These are phyloP conservation scores for Centropristis striata DNA, from an alignment of 2,113 vertebrate genomes.

Conservation along the genomic window DNA sequence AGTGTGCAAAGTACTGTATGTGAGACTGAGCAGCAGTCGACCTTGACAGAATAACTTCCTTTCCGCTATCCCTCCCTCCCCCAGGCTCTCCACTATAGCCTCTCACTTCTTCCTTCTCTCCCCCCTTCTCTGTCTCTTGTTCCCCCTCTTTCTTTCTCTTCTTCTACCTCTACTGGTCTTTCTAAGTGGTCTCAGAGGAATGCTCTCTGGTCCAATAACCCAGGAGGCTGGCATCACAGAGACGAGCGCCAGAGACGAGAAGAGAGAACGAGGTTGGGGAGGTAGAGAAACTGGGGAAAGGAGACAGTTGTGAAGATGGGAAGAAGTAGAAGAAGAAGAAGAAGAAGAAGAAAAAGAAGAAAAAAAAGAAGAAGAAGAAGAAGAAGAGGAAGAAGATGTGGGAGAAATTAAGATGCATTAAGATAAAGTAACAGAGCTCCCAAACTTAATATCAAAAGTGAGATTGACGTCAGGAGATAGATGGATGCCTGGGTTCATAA, in stretches of 20 bases:
- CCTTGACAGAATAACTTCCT: slow-evolving; percentile 84
- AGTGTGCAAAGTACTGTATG: slow-evolving; percentile 67
- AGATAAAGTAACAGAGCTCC: slow-evolving; percentile 52
- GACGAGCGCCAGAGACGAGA: slow-evolving; percentile 63
- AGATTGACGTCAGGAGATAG: slow-evolving; percentile 45
- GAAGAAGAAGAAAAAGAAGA: slow-evolving; percentile 21
- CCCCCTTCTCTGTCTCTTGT: slow-evolving; percentile 48
- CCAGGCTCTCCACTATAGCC: slow-evolving; percentile 59
- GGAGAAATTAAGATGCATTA: slow-evolving; percentile 71
- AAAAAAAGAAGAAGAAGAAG: slow-evolving; percentile 20
- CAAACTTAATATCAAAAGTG: slow-evolving; percentile 49
- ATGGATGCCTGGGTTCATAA: slow-evolving; percentile 63
- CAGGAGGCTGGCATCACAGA: slow-evolving; percentile 78
- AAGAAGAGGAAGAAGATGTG: slow-evolving; percentile 19
- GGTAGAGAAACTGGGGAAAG: slow-evolving; percentile 51
- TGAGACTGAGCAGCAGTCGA: slow-evolving; percentile 79
- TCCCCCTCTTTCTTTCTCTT: slow-evolving; percentile 70
- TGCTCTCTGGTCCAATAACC: slow-evolving; percentile 84
- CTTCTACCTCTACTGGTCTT: slow-evolving; percentile 80
- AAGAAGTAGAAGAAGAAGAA: slow-evolving; percentile 21
- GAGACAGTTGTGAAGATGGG: slow-evolving; percentile 54
- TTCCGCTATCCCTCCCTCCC: slow-evolving; percentile 65
- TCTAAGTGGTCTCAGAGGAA: slow-evolving; percentile 86
- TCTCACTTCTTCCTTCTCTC: slow-evolving; percentile 44
- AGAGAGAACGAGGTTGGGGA: slow-evolving; percentile 68